Evolutionary conservation across 2,113 vertebrate species (phyloP).

Genomic region (Paratilapia polleni): DNA sequence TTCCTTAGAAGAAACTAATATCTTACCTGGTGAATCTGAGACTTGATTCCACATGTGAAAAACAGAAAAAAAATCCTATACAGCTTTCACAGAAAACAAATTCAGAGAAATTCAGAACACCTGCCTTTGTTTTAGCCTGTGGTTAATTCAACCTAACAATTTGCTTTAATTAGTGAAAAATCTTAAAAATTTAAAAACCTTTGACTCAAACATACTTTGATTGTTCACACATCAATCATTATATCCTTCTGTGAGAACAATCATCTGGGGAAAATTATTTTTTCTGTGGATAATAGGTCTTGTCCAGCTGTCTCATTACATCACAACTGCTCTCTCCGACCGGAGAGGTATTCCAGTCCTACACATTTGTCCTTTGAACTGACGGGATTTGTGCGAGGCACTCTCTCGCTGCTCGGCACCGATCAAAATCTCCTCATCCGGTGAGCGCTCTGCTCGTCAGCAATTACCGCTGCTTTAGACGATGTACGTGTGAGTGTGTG

Average conservation of each 20-base stretch:
- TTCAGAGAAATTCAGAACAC: neutral
- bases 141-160: neutral
- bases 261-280: conserved; percentile 19
- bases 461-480: conserved; percentile 58
- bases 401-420: conserved; percentile 6
- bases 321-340: conserved; percentile 29
- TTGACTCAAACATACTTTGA: neutral
- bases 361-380: conserved; percentile 68
- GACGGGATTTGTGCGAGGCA: conserved; percentile 45
- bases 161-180: neutral
- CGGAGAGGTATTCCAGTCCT: conserved; percentile 54
- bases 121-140: neutral
- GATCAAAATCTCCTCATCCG: conserved; percentile 68
- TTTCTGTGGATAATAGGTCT: conserved; percentile 33
- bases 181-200: neutral
- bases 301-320: conserved; percentile 59
- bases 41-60: neutral
- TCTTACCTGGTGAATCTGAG: neutral
- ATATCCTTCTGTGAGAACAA: neutral
- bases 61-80: neutral
- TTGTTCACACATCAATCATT: neutral
- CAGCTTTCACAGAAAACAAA: neutral
- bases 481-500: conserved; percentile 16
- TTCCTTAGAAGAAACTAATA: neutral
- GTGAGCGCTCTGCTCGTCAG: conserved; percentile 62